Conservation (phyloP, 2,797 vertebrate genomes). For the Xenops minutus region DNA sequence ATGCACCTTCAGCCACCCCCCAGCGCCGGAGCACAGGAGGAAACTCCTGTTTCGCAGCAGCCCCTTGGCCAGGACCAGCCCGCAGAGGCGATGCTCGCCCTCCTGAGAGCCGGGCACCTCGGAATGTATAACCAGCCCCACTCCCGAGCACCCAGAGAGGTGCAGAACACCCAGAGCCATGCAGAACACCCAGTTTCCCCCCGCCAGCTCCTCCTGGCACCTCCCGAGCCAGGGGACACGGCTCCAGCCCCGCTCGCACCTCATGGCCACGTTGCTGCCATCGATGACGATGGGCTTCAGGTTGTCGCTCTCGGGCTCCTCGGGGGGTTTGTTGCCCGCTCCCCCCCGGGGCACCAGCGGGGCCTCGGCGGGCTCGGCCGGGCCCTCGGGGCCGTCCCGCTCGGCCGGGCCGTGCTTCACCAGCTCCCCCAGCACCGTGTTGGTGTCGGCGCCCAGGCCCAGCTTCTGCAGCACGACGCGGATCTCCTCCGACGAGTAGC, state of each 20-base stretch:
- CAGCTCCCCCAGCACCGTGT: constrained; percentile 89
- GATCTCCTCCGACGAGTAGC: constrained; percentile 85
- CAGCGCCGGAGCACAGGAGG: neutral
- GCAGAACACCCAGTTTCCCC: rapidly evolving
- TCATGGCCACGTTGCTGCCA: constrained; percentile 98
- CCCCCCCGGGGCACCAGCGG: constrained; percentile 71
- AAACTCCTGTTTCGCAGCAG: neutral
- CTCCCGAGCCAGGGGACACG: too few relatives aligned
- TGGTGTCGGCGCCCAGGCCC: constrained; percentile 86
- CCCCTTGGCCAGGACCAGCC: neutral
- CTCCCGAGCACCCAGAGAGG: too few relatives aligned
- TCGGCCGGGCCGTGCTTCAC: constrained; percentile 79
- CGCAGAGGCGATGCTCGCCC: rapidly evolving
- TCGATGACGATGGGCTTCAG: constrained; percentile 92
- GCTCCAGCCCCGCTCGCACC: constrained; percentile 70
- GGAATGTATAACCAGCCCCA: neutral
- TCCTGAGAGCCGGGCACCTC: rapidly evolving
- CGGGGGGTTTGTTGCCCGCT: constrained; percentile 59
- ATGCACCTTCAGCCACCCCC: neutral
- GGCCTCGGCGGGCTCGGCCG: constrained; percentile 44
- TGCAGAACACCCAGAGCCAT: too few relatives aligned
- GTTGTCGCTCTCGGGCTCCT: constrained; percentile 70
- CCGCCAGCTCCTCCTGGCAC: too few relatives aligned
- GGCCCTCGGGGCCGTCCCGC: neutral
- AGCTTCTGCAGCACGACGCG: constrained; percentile 83